Percentiles rank a stretch among this genome's conserved stretches.
Evolutionary conservation across 1,140 invertebrate genomes (phyloP).

Genomic region (Meloidogyne floridensis): DNA sequence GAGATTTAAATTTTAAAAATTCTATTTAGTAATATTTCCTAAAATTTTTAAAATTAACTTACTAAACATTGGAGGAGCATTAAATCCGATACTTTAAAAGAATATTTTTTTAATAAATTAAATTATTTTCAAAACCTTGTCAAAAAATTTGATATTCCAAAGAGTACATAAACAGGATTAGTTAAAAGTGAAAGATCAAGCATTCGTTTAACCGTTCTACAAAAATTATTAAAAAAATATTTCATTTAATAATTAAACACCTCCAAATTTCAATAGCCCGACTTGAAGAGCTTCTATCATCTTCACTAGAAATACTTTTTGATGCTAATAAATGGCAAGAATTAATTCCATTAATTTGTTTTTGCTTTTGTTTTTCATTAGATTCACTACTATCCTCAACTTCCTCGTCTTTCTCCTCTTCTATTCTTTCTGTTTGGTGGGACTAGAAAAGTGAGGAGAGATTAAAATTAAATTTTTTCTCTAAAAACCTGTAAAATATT

Average conservation of each 20-base stretch:
- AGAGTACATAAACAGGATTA: conserved; percentile 85
- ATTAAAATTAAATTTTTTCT: too few relatives aligned
- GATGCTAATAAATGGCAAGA: neutral
- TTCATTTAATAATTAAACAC: conserved; percentile 44
- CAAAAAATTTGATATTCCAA: conserved; percentile 87
- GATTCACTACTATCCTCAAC: neutral
- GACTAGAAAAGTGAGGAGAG: conserved; percentile 16
- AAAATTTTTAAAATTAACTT: conserved; percentile 67
- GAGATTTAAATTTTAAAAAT: neutral
- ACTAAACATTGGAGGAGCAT: conserved; percentile 84
- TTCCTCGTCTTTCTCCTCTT: conserved; percentile 30
- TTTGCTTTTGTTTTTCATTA: neutral
- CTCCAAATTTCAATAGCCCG: conserved; percentile 47
- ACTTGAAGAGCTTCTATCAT: conserved; percentile 28
- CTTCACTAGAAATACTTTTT: conserved; percentile 20
- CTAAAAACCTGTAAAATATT: neutral
- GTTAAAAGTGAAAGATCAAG: conserved; percentile 80
- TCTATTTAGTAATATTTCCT: conserved; percentile 55
- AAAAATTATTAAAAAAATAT: conserved; percentile 40
- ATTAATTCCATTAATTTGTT: neutral
- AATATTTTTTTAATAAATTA: neutral
- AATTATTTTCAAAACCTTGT: conserved; percentile 72
- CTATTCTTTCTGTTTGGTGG: conserved; percentile 29
- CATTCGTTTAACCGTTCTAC: conserved; percentile 75
- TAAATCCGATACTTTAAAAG: conserved; percentile 79